Percentiles rank a stretch among this genome's conserved stretches.
These are phyloP conservation scores for Cyclina sinensis DNA, from an alignment of 1,140 invertebrate species.

Conservation along the genomic window DNA sequence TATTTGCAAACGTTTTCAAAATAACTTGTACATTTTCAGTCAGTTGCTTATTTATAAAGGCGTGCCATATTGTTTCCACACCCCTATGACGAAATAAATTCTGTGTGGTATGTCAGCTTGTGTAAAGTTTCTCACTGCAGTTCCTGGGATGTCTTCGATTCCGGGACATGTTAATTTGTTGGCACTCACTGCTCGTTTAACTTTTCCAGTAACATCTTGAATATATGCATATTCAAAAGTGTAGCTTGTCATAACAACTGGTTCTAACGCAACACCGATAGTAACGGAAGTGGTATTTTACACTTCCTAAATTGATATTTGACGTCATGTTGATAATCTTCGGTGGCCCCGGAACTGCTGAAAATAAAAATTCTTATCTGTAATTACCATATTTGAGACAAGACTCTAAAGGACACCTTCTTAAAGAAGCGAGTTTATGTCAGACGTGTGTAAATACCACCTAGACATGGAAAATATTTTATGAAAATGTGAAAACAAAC, in stretches of 20 bases:
- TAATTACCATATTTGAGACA: no score
- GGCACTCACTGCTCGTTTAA: conserved; percentile 40
- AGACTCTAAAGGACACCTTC: no score
- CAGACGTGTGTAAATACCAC: no score
- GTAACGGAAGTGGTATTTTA: conserved; percentile 71
- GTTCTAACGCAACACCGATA: conserved; percentile 76
- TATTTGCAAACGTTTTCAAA: conserved; percentile 76
- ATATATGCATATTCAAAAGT: conserved; percentile 70
- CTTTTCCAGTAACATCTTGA: conserved; percentile 61
- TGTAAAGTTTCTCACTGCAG: conserved; percentile 71
- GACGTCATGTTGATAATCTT: no score
- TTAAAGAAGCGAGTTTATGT: no score
- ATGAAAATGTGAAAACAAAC: no score
- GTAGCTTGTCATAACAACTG: conserved; percentile 70
- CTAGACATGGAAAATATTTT: no score
- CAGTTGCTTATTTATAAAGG: conserved; percentile 75
- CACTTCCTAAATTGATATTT: conserved; percentile 61
- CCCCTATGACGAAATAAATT: conserved; percentile 75
- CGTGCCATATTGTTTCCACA: conserved; percentile 72
- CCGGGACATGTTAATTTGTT: conserved; percentile 53
- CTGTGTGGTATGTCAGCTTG: conserved; percentile 65
- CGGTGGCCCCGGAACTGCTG: no score
- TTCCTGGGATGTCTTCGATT: conserved; percentile 67
- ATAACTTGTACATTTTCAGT: conserved; percentile 72
- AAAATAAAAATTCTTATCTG: no score